These are phyloP conservation scores for Corythaixoides concolor DNA, from an alignment of 2,113 vertebrate genomes.

Conservation along the genomic window DNA sequence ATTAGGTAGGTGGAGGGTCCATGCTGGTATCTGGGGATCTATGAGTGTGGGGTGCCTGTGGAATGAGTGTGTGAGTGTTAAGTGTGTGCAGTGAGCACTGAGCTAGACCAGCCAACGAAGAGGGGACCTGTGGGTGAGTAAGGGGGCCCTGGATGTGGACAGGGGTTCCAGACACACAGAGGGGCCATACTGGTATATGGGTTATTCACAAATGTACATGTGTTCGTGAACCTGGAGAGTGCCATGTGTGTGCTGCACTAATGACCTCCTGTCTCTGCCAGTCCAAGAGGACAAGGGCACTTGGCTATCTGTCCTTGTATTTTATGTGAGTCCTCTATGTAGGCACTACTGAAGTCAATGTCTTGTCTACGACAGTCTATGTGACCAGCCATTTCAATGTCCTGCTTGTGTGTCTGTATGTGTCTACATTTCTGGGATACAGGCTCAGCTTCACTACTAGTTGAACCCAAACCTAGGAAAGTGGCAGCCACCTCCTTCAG, in stretches of 20 bases:
- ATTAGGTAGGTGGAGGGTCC: not conserved
- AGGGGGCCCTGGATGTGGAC: not conserved
- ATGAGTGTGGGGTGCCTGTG: not conserved
- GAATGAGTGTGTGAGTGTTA: not conserved
- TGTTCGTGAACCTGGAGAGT: not conserved
- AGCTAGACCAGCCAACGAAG: not conserved
- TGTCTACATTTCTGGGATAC: not conserved
- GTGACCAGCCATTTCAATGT: not conserved
- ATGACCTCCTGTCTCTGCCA: not conserved
- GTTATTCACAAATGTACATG: not conserved
- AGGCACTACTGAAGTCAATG: not conserved
- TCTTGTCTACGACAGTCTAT: not conserved
- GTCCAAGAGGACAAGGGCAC: not conserved
- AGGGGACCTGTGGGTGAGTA: accelerated
- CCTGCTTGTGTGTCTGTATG: not conserved
- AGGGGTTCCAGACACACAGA: not conserved
- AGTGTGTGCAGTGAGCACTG: not conserved
- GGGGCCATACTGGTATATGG: no score
- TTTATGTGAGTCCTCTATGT: not conserved
- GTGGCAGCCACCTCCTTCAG: accelerated
- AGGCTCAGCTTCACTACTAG: not conserved
- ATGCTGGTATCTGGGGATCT: not conserved
- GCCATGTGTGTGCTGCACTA: not conserved
- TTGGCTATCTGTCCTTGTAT: not conserved
- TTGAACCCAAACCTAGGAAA: not conserved